Conservation (phyloP, 2,797 vertebrate species). For the Acipenser ruthenus region DNA sequence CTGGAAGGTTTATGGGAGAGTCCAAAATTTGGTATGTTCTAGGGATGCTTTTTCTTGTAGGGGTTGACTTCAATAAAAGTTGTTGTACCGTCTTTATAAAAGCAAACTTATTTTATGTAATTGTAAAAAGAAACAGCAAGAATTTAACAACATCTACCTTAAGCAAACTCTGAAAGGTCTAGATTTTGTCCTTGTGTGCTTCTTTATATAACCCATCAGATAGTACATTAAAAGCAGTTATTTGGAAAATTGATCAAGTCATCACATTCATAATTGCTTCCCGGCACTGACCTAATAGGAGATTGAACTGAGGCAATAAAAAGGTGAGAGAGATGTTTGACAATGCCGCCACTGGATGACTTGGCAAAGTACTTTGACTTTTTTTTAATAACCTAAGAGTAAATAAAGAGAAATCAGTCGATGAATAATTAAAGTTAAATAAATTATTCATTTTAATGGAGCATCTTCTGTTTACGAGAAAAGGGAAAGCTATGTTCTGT, state of each 20-base stretch:
- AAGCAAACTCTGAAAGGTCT: no score
- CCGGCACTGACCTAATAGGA: slow-evolving; percentile 21
- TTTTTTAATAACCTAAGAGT: slow-evolving; percentile 55
- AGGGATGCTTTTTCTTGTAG: no score
- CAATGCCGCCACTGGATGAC: slow-evolving; percentile 42
- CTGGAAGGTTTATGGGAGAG: no score
- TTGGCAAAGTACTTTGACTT: slow-evolving; percentile 35
- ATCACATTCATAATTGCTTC: slow-evolving; percentile 40
- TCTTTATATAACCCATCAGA: no score
- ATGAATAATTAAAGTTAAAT: slow-evolving; percentile 62
- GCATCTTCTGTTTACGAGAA: slow-evolving; percentile 41
- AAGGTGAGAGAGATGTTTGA: slow-evolving; percentile 40
- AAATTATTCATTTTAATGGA: slow-evolving; percentile 51
- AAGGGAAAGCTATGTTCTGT: slow-evolving; percentile 27
- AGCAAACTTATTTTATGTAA: no score
- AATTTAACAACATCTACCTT: no score
- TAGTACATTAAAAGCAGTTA: slow-evolving; percentile 37
- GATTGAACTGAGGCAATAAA: slow-evolving; percentile 40
- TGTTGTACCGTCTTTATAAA: no score
- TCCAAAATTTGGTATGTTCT: no score
- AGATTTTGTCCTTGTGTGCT: no score
- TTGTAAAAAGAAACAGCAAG: no score
- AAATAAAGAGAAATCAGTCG: slow-evolving; percentile 55
- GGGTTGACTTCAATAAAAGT: no score
- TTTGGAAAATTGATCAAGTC: slow-evolving; percentile 33